Conservation (phyloP, 92 coral and sea anemone genomes). For the Heliopora coerulea region DNA sequence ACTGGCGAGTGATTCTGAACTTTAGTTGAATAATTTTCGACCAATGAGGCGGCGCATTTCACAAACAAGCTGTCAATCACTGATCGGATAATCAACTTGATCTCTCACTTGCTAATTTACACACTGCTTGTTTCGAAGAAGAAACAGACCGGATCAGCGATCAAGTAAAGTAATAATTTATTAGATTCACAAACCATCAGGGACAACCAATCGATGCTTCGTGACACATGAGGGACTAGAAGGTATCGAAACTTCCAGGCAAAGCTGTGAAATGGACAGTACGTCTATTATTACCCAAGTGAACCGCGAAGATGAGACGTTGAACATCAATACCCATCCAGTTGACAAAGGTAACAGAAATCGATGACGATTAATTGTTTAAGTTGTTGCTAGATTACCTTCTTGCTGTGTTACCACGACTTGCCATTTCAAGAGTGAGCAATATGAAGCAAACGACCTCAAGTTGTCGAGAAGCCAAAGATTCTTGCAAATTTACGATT, state of each 20-base stretch:
- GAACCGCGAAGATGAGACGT: constrained; percentile 85
- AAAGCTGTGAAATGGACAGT: constrained; percentile 79
- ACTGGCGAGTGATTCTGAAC: too few species aligned
- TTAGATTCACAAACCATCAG: background rate
- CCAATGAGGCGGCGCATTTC: constrained; percentile 30
- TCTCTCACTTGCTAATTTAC: constrained; percentile 6
- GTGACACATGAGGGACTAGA: constrained; percentile 20
- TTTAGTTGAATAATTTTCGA: constrained; percentile 4
- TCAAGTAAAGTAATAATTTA: background rate
- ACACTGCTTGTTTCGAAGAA: background rate
- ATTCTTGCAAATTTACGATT: background rate
- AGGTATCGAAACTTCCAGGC: background rate
- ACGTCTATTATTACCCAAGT: constrained; percentile 99
- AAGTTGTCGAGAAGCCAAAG: background rate
- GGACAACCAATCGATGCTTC: background rate
- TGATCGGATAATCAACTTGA: background rate
- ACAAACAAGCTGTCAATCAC: constrained; percentile 43
- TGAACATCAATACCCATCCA: constrained; percentile 60
- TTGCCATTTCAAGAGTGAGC: background rate
- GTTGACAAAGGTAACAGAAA: constrained; percentile 16
- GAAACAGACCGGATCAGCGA: background rate
- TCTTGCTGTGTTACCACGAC: background rate
- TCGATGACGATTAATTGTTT: background rate
- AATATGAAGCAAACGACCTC: background rate
- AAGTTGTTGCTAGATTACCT: background rate